Base-by-base conservation (phyloP, 2,797 vertebrate genomes). In the Enteromius thamalakanensis region DNA sequence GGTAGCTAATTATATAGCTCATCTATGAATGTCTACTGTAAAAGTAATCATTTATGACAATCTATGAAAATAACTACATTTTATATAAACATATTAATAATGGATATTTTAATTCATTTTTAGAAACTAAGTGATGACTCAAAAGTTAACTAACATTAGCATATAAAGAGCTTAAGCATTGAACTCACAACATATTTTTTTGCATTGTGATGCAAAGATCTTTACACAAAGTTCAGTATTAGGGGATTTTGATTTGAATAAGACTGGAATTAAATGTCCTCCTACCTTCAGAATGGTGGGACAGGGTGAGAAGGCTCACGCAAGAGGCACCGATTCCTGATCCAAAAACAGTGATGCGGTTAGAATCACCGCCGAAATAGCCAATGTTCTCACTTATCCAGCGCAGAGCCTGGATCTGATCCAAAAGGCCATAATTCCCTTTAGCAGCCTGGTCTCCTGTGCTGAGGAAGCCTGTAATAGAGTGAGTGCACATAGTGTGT, bases 381-480 rank as follows among this genome's bases (percentile, higher is more conserved):
- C 97, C 98, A 26, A 99, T 98, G 91, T 99, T 99, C 92, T 99
- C 98, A 0, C 97, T 99, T 92, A 99, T 97, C 98, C 98, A 99
- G 82, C 98, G 96, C 80, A 99, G 92, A 0, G 98, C 98, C 93
- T 99, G 98, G 88, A 99, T 99, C 94, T 99, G 98, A 92, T 99
- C 98, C 90, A 99, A 93, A 72, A 99, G 95, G 42, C 98, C 98
- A 0, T 99, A 99, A 92, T 99, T 99, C 86, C 98, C 98, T 92
- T 99, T 99, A 82, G 98, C 98, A 45, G 98, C 97, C 94, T 99
- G 98, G 93, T 99, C 98, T 0, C 98, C 97, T 0, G 98, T 99
- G 83, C 97, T 98, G 91, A 98, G 96, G 92, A 98, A 99, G 53
- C 97, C 98, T 99, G 92, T 0, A 89, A 87, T 7, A 85, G n/a